These are phyloP conservation scores for Drosophila tropicalis DNA, from an alignment of 1,140 invertebrate genomes.

Conservation along the genomic window DNA sequence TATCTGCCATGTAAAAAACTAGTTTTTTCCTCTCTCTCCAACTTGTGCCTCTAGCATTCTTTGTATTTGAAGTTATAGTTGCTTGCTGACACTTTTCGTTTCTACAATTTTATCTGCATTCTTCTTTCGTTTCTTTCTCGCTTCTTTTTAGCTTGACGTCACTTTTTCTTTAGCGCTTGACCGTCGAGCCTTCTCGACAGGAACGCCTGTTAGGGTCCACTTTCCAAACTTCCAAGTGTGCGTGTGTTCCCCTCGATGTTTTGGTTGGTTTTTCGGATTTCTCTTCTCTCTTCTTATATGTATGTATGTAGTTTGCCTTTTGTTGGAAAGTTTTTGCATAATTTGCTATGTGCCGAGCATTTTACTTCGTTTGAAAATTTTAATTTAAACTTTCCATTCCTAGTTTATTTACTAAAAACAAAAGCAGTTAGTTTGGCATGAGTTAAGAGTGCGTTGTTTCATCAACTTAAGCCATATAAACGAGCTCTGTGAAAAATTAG, in stretches of 20 bases:
- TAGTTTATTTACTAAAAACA: conserved; percentile 21
- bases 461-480: conserved; percentile 59
- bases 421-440: conserved; percentile 23
- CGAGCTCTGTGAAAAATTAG: conserved; percentile 52
- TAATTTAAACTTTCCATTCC: conserved; percentile 59
- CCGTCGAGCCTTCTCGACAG: conserved; percentile 48
- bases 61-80: conserved; percentile 53
- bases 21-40: conserved; percentile 39
- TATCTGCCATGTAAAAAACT: conserved; percentile 58
- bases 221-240: conserved; percentile 30
- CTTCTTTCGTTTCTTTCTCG: conserved; percentile 22
- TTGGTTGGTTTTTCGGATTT: conserved; percentile 39
- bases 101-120: conserved; percentile 64
- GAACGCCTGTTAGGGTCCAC: conserved; percentile 1
- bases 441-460: background rate
- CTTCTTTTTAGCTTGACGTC: conserved; percentile 42
- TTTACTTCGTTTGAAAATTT: conserved; percentile 42
- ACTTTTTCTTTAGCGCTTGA: conserved; percentile 62
- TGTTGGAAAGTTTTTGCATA: conserved; percentile 56
- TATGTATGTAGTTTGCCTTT: conserved; percentile 29
- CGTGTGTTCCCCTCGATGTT: conserved; percentile 38
- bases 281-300: background rate
- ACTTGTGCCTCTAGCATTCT: background rate
- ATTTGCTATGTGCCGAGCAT: conserved; percentile 50
- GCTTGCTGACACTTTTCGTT: conserved; percentile 76